phyloP scores from a whole-genome alignment of 2,113 vertebrate species.

The Chaenocephalus aceratus region DNA sequence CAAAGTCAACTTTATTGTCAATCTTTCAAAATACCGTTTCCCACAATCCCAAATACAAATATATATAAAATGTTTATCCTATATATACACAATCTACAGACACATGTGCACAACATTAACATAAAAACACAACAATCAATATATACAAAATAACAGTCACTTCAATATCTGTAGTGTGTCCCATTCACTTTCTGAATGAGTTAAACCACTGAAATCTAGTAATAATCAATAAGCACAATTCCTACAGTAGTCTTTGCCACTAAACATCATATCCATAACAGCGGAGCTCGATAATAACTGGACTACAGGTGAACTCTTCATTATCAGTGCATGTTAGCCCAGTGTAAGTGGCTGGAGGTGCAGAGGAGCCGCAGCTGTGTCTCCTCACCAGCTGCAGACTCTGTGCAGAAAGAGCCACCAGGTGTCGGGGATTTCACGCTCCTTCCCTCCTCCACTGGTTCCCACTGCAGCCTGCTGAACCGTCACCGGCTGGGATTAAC shows the following conservation, averaged over 20 bases:
- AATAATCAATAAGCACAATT: neutral
- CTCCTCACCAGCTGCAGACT: conserved; percentile 74
- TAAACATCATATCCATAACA: neutral
- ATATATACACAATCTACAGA: too few species aligned
- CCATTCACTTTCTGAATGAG: neutral
- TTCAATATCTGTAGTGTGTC: too few species aligned
- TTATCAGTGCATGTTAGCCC: conserved; percentile 19
- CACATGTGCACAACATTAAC: too few species aligned
- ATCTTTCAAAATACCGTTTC: too few species aligned
- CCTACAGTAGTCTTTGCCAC: too few species aligned
- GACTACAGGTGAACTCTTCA: conserved; percentile 15
- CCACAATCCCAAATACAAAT: too few species aligned
- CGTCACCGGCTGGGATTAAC: conserved; percentile 61
- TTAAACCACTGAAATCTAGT: neutral
- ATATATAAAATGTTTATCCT: too few species aligned
- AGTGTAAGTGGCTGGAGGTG: conserved; percentile 10
- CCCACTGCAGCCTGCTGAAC: conserved; percentile 65
- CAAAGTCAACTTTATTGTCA: too few species aligned
- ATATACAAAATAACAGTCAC: too few species aligned
- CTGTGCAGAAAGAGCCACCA: conserved; percentile 70
- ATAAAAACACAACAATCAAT: too few species aligned
- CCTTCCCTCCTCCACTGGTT: conserved; percentile 66
- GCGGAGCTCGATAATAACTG: neutral
- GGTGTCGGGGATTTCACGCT: conserved; percentile 76
- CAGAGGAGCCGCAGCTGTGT: conserved; percentile 66